These are phyloP conservation scores for Diloba caeruleocephala DNA, from an alignment of 2,888 invertebrate genomes.

Conservation along the genomic window DNA sequence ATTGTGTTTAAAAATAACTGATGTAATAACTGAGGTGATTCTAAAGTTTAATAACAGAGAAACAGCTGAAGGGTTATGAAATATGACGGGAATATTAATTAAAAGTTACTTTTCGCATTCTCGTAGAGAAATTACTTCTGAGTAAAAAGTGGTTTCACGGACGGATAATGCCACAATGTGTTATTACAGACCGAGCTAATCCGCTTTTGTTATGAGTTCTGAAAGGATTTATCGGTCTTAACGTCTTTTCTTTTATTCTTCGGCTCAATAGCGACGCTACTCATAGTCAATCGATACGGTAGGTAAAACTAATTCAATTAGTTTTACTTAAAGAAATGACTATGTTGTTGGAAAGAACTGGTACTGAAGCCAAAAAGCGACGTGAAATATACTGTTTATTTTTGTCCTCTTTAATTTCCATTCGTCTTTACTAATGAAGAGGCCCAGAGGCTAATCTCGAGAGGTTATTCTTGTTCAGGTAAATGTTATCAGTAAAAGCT, in stretches of 20 bases:
- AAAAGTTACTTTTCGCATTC: conserved; percentile 56
- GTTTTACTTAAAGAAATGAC: conserved; percentile 11
- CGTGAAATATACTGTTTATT: background rate
- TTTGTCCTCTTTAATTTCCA: background rate
- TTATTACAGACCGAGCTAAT: conserved; percentile 76
- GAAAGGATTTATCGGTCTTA: conserved; percentile 71
- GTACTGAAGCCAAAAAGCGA: background rate
- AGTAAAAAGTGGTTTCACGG: conserved; percentile 66
- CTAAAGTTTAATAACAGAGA: conserved; percentile 46
- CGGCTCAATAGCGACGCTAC: conserved; percentile 60
- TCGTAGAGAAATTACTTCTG: conserved; percentile 60
- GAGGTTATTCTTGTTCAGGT: conserved; percentile 28
- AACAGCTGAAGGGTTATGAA: conserved; percentile 45
- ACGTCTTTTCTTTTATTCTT: conserved; percentile 65
- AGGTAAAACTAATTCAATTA: conserved; percentile 24
- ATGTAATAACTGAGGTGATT: conserved; percentile 35
- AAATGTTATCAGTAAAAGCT: conserved; percentile 60
- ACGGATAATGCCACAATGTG: conserved; percentile 70
- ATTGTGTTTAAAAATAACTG: background rate
- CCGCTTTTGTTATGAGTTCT: conserved; percentile 78
- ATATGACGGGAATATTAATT: conserved; percentile 60
- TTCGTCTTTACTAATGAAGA: conserved; percentile 27
- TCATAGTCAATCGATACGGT: conserved; percentile 53
- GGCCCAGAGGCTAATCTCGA: conserved; percentile 4
- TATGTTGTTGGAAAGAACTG: background rate